A percentile compares a stretch with the other conserved stretches of the same genome.
Evolutionary conservation across 1,140 invertebrate species (phyloP).

Genomic region (Cydia fagiglandana): DNA sequence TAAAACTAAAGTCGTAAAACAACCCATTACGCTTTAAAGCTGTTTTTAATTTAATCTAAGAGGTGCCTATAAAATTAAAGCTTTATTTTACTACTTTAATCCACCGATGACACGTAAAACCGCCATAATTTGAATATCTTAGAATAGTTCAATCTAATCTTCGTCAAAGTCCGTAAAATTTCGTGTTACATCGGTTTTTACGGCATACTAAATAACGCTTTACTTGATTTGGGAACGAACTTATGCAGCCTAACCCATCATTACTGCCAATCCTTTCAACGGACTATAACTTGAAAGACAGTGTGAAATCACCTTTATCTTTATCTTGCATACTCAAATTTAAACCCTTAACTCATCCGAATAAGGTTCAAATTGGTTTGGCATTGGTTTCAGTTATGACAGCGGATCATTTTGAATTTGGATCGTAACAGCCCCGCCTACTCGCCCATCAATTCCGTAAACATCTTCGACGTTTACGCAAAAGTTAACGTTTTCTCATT

Average conservation of each 20-base stretch:
- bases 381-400: slow-evolving; percentile 35
- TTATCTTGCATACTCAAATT: not conserved
- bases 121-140: slow-evolving; percentile 10
- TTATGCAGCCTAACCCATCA: slow-evolving; percentile 45
- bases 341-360: not conserved
- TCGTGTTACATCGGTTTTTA: slow-evolving; percentile 24
- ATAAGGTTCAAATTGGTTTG: slow-evolving; percentile 26
- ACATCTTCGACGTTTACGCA: slow-evolving; percentile 26
- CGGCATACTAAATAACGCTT: slow-evolving; percentile 19
- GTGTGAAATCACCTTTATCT: slow-evolving; percentile 38
- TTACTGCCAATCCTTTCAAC: slow-evolving; percentile 53
- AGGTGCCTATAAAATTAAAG: slow-evolving; percentile 15
- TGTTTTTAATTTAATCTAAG: slow-evolving; percentile 17
- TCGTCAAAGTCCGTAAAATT: slow-evolving; percentile 11
- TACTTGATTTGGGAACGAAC: slow-evolving; percentile 17
- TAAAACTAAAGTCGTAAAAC: slow-evolving; percentile 6
- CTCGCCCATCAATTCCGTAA: slow-evolving; percentile 28
- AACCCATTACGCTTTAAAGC: not conserved
- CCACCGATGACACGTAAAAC: slow-evolving; percentile 16
- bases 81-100: slow-evolving; percentile 11
- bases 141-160: slow-evolving; percentile 22
- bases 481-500: slow-evolving; percentile 31
- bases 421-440: slow-evolving; percentile 40
- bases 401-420: slow-evolving; percentile 46
- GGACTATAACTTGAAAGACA: slow-evolving; percentile 36